These are phyloP conservation scores for Morone chrysops DNA, from an alignment of 2,113 vertebrate species.

Conservation along the genomic window DNA sequence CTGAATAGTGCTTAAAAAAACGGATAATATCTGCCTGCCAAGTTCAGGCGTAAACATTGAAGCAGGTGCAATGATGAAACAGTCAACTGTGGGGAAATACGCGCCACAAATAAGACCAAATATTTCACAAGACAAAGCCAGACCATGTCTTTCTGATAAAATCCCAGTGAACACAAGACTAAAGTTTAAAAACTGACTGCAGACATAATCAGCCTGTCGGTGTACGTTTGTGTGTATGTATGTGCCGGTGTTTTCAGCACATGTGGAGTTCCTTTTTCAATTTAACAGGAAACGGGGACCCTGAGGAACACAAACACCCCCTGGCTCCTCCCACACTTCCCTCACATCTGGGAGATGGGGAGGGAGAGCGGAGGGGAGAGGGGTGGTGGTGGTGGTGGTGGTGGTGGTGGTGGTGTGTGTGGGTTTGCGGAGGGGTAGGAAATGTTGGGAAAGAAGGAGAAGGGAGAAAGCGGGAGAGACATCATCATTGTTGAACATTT, in stretches of 20 bases:
- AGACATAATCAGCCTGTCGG: background rate
- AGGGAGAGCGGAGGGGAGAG: background rate
- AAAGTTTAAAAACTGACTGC: background rate
- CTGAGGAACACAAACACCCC: conserved; percentile 70
- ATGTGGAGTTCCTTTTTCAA: conserved; percentile 58
- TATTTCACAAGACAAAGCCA: conserved; percentile 28
- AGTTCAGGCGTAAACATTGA: conserved; percentile 67
- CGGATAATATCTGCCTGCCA: conserved; percentile 37
- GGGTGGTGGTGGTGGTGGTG: background rate
- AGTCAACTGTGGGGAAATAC: conserved; percentile 47
- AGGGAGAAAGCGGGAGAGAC: background rate
- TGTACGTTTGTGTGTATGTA: background rate
- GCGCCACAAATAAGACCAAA: conserved; percentile 15
- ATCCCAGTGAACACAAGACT: conserved; percentile 4
- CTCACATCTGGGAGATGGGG: conserved; percentile 68
- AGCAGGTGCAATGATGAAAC: conserved; percentile 68
- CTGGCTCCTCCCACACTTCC: conserved; percentile 67
- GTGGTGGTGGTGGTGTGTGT: background rate
- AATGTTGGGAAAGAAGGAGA: background rate
- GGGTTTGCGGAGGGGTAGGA: background rate
- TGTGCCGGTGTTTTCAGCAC: conserved; percentile 48
- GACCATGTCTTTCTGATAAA: background rate
- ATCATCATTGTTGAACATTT: conserved; percentile 14
- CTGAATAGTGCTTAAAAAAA: conserved; percentile 35
- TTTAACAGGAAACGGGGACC: conserved; percentile 71